Evolutionary conservation across 2,888 invertebrate genomes (phyloP).

Genomic region (Dryobota labecula): DNA sequence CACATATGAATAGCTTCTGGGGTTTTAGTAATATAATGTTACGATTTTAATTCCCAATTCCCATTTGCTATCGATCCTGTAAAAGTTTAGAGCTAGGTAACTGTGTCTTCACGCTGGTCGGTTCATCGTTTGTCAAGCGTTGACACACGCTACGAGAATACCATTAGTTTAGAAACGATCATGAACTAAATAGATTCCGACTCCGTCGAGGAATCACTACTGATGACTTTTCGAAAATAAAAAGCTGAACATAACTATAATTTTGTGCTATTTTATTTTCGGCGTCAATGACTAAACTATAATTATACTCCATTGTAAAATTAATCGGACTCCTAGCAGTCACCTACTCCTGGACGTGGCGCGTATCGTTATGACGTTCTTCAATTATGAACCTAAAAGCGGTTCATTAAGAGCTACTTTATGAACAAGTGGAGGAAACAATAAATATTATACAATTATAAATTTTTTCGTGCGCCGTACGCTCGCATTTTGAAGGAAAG

Average conservation of each 20-base stretch:
- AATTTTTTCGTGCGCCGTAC: too few relatives aligned
- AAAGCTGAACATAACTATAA: not conserved
- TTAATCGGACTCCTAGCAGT: not conserved
- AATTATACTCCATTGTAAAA: not conserved
- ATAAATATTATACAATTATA: too few relatives aligned
- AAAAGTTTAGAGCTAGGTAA: not conserved
- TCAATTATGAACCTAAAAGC: too few relatives aligned
- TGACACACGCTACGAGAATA: not conserved
- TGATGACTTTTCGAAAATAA: not conserved
- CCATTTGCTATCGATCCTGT: slow-evolving; percentile 1
- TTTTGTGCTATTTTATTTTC: not conserved
- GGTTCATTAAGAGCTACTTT: too few relatives aligned
- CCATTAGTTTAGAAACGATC: not conserved
- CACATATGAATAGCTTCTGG: slow-evolving; percentile 34
- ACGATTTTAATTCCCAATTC: slow-evolving; percentile 31
- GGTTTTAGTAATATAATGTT: slow-evolving; percentile 23
- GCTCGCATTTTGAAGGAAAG: too few relatives aligned
- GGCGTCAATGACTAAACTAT: not conserved
- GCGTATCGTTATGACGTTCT: too few relatives aligned
- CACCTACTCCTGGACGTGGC: not conserved
- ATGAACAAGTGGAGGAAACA: too few relatives aligned
- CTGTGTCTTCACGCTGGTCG: not conserved
- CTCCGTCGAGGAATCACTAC: not conserved
- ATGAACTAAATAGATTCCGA: slow-evolving; percentile 3
- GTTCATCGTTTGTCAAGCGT: not conserved